Conservation (phyloP, 2,113 vertebrate genomes). For the Chloropsis hardwickii region DNA sequence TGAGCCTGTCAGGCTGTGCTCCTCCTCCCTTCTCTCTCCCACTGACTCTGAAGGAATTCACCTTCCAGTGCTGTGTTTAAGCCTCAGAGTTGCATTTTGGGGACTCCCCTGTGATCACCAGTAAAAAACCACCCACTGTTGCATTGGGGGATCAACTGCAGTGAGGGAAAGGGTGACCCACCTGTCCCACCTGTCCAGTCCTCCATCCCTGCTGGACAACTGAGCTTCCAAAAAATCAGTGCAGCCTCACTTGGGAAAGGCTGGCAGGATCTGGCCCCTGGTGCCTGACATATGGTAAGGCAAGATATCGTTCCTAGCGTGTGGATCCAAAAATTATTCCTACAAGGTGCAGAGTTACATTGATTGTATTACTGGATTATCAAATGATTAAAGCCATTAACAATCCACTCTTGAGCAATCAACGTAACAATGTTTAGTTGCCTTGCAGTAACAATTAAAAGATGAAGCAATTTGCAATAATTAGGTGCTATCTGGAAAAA, state of each 20-base stretch:
- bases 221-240: neutral
- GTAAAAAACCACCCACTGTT: accelerated
- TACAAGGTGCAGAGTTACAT: conserved; percentile 62
- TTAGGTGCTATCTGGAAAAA: conserved; percentile 75
- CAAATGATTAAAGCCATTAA: conserved; percentile 77
- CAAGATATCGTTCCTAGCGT: neutral
- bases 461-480: conserved; percentile 79
- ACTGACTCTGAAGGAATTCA: neutral
- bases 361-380: conserved; percentile 76
- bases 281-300: neutral
- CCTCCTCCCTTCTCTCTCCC: neutral
- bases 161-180: neutral
- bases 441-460: conserved; percentile 80
- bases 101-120: accelerated
- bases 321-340: conserved; percentile 49
- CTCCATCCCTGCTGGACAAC: neutral
- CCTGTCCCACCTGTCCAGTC: neutral
- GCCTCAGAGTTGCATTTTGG: neutral
- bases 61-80: neutral
- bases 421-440: conserved; percentile 76
- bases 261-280: neutral
- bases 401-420: conserved; percentile 76
- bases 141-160: accelerated
- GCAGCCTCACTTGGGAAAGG: neutral
- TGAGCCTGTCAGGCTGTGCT: neutral